Evolutionary conservation across 2,888 invertebrate species (phyloP).

Genomic region (Diplazon laetatorius): DNA sequence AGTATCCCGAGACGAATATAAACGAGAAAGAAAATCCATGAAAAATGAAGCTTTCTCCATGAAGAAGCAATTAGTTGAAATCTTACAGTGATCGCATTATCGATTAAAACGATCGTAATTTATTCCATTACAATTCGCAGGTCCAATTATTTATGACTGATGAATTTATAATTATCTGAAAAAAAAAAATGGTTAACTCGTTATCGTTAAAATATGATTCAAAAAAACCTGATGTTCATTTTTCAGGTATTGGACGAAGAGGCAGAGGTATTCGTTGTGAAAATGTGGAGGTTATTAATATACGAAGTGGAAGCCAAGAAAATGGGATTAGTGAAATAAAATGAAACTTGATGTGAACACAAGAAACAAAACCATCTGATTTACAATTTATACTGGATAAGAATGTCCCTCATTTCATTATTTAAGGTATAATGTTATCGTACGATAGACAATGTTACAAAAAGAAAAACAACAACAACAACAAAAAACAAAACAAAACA

Average conservation of each 20-base stretch:
- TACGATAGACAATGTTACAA: constrained; percentile 39
- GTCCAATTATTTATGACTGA: too few species aligned
- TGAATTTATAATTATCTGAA: not conserved
- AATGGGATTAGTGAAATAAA: constrained; percentile 92
- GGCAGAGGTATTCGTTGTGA: constrained; percentile 99
- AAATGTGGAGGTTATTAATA: constrained; percentile 99
- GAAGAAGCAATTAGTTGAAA: too few species aligned
- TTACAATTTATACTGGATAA: constrained; percentile 75
- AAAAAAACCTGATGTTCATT: constrained; percentile 20
- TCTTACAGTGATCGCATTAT: too few species aligned
- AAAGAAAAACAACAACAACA: not conserved
- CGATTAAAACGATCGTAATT: too few species aligned
- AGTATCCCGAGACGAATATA: too few species aligned
- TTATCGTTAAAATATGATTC: not conserved
- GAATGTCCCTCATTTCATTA: constrained; percentile 72
- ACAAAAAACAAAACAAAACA: constrained; percentile 7
- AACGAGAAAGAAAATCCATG: too few species aligned
- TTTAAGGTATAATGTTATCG: constrained; percentile 65
- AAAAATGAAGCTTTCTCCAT: too few species aligned
- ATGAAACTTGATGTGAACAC: constrained; percentile 62
- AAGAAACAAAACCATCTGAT: constrained; percentile 68
- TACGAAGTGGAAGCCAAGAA: constrained; percentile 99
- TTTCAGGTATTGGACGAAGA: constrained; percentile 98
- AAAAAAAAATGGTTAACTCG: not conserved
- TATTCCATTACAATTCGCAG: too few species aligned